Base-by-base conservation (phyloP, 1,140 invertebrate genomes). In the Odontomachus brunneus region DNA sequence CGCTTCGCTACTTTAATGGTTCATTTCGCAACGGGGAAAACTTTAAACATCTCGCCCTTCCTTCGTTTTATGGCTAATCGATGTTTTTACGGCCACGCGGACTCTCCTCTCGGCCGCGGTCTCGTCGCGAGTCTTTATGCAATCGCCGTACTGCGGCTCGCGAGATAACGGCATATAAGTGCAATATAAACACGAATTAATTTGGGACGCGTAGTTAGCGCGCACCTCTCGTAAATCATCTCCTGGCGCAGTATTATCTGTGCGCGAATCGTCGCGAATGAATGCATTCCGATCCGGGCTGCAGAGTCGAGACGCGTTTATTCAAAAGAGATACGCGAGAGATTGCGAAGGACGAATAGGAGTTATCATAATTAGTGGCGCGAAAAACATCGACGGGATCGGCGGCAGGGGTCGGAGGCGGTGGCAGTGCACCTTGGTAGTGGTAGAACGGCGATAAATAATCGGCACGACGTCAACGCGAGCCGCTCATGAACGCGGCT, bases 61-160 rank as follows among this genome's bases (percentile, higher is more conserved):
- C 63, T 82, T 29, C 75, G 72, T 81, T 88, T 89, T 87, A 89
- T 85, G 76, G 84, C 76, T 89, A 90, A 89, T 90, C 89, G 84
- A 89, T 88, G 84, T 83, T 87, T 87, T 84, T 84, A 88, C 49
- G 62, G 59, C 57, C 33, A 24, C 65, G 24, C 73, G 24, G 80
- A 80, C 26, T 83, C 2, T 11, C 59, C 67, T 24, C 65, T 17
- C 44, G 38, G 75, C 65, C 74, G 66, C 57, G 66, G n/a, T 74
- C 44, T 82, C 44, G 49, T 74, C 69, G 26, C 48, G 44, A n/a
- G 69, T 62, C 69, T 59, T 51, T 62, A 62, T 75, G 29, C 80
- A 62, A 44, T 62, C 59, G 69, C 22, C 19, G 29, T 24, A 4
- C 19, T 15, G 22, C 17, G 33, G n/a, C 17, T 19, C 22, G 63